phyloP scores from a whole-genome alignment of 2,797 vertebrate species.

The Notolabrus celidotus region DNA sequence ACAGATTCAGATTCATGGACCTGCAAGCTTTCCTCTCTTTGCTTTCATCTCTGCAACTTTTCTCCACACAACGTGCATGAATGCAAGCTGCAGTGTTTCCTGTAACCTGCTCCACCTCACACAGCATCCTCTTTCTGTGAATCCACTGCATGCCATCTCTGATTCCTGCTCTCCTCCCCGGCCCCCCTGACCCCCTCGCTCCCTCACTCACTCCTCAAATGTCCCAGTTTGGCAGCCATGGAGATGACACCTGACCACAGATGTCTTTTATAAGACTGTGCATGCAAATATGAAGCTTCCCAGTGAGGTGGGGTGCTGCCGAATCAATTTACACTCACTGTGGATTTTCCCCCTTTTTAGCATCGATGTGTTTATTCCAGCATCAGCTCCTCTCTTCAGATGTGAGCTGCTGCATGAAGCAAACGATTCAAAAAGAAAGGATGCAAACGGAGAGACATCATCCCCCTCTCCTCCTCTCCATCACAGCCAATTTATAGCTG shows the following conservation, averaged over 20 bases:
- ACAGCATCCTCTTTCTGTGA: slow-evolving; percentile 9
- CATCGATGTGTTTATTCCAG: slow-evolving; percentile 36
- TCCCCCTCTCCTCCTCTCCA: slow-evolving; percentile 30
- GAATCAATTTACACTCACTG: slow-evolving; percentile 22
- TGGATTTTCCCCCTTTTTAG: neutral
- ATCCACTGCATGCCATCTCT: slow-evolving; percentile 2
- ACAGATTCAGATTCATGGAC: no score
- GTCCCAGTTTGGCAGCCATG: slow-evolving; percentile 51
- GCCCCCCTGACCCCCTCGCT: slow-evolving; percentile 42
- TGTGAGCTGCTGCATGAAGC: neutral
- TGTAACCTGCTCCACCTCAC: neutral
- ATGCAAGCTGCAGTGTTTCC: slow-evolving; percentile 6
- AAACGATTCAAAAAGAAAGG: slow-evolving; percentile 3
- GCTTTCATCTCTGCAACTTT: slow-evolving; percentile 24
- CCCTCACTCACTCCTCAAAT: slow-evolving; percentile 22
- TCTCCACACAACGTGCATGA: slow-evolving; percentile 23
- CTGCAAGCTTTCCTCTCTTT: no score
- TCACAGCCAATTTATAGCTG: slow-evolving; percentile 46
- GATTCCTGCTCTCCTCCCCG: slow-evolving; percentile 32
- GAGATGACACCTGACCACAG: slow-evolving; percentile 49
- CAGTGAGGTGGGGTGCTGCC: slow-evolving; percentile 34
- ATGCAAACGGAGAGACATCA: slow-evolving; percentile 16
- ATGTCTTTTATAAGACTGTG: slow-evolving; percentile 44
- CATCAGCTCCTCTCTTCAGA: neutral
- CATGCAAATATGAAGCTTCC: slow-evolving; percentile 21